phyloP scores from a whole-genome alignment of 1,140 invertebrate genomes.

The Plodia interpunctella region DNA sequence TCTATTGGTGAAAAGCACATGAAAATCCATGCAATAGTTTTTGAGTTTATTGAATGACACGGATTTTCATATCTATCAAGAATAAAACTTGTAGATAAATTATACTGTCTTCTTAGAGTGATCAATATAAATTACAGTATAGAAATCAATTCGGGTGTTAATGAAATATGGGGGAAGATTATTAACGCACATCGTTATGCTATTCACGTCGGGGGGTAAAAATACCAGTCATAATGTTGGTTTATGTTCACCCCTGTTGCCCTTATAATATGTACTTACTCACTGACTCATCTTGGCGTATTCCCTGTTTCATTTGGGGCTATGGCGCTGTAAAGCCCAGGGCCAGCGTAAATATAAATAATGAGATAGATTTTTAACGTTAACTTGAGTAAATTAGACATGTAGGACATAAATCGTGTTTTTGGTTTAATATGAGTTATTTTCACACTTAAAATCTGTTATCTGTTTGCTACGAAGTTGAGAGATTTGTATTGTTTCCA shows the following conservation, averaged over 20 bases:
- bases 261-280: background rate
- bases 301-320: no score
- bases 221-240: background rate
- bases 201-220: background rate
- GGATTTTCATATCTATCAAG: background rate
- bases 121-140: constrained; percentile 5
- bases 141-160: background rate
- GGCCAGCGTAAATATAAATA: no score
- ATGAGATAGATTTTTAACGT: no score
- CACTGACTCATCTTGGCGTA: background rate
- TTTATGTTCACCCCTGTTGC: background rate
- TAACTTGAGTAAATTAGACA: no score
- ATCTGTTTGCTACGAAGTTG: no score
- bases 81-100: background rate
- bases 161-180: background rate
- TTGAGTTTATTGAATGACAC: background rate
- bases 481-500: constrained; percentile 23
- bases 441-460: no score
- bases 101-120: background rate
- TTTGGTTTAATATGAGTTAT: no score
- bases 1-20: no score
- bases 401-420: no score
- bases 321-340: no score
- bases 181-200: background rate
- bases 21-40: no score